phyloP scores from a whole-genome alignment of 2,113 vertebrate species.

The Casuarius casuarius region DNA sequence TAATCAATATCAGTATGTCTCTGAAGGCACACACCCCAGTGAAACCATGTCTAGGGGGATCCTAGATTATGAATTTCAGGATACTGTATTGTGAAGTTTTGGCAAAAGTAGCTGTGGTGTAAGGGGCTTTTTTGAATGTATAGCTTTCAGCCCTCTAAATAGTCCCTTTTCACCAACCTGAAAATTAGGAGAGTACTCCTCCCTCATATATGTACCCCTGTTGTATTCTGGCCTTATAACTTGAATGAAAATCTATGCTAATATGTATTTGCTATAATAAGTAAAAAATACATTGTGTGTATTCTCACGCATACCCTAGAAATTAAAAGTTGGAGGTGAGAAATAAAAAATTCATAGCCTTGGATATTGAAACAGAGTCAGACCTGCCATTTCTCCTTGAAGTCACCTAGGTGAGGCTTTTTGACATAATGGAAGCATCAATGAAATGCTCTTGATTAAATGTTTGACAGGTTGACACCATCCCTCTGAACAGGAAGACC shows the following conservation, averaged over 20 bases:
- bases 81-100: neutral
- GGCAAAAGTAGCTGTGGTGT: neutral
- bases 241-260: neutral
- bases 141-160: neutral
- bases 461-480: slow-evolving; percentile 74
- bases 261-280: neutral
- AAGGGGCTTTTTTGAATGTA: neutral
- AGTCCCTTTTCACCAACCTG: neutral
- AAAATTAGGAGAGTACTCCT: neutral
- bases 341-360: slow-evolving; percentile 58
- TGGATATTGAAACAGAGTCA: slow-evolving; percentile 38
- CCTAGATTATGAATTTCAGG: neutral
- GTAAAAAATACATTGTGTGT: neutral
- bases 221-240: neutral
- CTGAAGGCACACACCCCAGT: neutral
- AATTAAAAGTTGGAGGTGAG: slow-evolving; percentile 19
- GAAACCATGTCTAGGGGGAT: neutral
- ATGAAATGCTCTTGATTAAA: slow-evolving; percentile 63
- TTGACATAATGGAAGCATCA: slow-evolving; percentile 70
- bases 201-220: neutral
- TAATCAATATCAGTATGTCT: neutral
- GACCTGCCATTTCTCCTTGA: slow-evolving; percentile 61
- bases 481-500: slow-evolving; percentile 46
- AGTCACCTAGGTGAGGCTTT: slow-evolving; percentile 60
- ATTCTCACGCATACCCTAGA: neutral